Conservation (phyloP, 2,113 vertebrate genomes). For the Meleagris gallopavo region DNA sequence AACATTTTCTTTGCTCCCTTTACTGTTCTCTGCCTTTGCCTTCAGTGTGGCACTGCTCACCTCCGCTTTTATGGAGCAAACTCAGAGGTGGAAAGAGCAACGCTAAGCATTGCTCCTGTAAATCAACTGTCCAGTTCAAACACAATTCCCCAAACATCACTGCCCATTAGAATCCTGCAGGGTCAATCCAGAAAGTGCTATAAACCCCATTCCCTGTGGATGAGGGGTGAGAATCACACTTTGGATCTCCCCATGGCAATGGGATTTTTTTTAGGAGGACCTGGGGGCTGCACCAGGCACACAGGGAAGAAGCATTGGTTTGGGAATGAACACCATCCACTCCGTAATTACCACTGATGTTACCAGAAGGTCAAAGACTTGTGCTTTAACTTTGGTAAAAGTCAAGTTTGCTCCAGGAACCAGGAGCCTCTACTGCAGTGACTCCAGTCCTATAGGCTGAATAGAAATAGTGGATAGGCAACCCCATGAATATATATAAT, state of each 20-base stretch:
- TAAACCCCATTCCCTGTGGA: neutral
- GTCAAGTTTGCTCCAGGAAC: neutral
- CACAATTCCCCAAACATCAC: neutral
- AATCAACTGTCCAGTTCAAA: neutral
- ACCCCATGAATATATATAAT: conserved; percentile 25
- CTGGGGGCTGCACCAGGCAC: rapidly evolving
- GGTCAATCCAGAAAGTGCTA: neutral
- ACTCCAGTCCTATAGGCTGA: neutral
- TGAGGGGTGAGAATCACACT: neutral
- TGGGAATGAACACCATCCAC: neutral
- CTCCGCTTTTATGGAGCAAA: rapidly evolving
- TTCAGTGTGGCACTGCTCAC: neutral
- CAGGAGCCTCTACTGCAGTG: neutral
- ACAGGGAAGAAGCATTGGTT: neutral
- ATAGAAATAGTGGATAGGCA: conserved; percentile 6
- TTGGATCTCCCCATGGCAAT: rapidly evolving
- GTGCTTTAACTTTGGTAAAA: neutral
- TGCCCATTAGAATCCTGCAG: neutral
- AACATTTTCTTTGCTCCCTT: neutral
- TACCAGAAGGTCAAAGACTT: neutral
- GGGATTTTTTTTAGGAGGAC: neutral
- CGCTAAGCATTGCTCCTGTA: neutral
- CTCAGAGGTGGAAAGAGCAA: neutral
- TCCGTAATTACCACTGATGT: neutral
- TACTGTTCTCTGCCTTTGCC: neutral